Percentiles rank a stretch among this genome's conserved stretches.
Conservation (phyloP, 2,888 invertebrate species). For the Epinotia brunnichana region DNA sequence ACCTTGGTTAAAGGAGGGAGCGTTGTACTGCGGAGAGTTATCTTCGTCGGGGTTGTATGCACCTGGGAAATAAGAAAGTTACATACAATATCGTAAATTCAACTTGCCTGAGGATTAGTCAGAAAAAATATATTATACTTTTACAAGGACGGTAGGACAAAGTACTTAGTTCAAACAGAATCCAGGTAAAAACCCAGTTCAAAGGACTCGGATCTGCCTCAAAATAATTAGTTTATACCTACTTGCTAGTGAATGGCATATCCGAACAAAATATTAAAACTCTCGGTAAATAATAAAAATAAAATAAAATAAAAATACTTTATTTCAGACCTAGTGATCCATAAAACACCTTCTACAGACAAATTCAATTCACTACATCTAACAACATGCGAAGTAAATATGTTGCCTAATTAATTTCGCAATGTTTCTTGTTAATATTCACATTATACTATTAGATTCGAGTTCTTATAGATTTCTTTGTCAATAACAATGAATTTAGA, state of each 20-base stretch:
- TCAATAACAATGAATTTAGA: slow-evolving; percentile 14
- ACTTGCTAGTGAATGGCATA: too few species aligned
- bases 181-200: too few species aligned
- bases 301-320: too few species aligned
- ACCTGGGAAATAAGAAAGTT: slow-evolving; percentile 59
- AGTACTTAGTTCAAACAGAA: too few species aligned
- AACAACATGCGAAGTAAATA: background rate
- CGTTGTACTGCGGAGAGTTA: slow-evolving; percentile 54
- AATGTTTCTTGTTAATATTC: background rate
- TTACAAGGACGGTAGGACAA: too few species aligned
- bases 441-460: background rate
- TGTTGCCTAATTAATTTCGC: background rate
- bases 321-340: too few species aligned
- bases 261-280: background rate
- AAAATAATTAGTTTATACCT: too few species aligned
- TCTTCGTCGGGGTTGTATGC: slow-evolving; percentile 76
- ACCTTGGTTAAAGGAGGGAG: slow-evolving; percentile 24
- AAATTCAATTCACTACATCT: background rate
- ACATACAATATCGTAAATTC: background rate
- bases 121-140: too few species aligned
- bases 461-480: background rate
- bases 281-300: too few species aligned
- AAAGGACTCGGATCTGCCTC: too few species aligned
- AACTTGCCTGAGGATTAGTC: too few species aligned
- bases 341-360: background rate